Evolutionary conservation across 2,888 invertebrate species (phyloP), one percentile per base, ranked within the genome.

Genomic region (Ennomos fuscantarius): DNA sequence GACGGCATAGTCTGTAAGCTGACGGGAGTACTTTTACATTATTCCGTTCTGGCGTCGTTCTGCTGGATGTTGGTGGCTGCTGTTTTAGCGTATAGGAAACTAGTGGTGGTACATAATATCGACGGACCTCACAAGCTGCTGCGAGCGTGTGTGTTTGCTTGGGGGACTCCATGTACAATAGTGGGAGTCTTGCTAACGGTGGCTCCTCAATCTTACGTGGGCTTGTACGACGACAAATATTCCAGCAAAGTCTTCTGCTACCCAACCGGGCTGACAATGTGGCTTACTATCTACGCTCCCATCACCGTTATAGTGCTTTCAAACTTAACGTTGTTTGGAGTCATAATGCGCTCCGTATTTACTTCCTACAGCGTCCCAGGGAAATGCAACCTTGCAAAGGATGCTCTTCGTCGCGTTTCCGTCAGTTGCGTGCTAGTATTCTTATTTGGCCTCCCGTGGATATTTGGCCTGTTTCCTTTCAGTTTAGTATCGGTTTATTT

Each of bases 61-160:
- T 93, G 93, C 66, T 96, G 95, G 96, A 95, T 95, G 95, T 78
- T 95, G 40, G 94, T 95, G 9, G 95, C 95, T 48, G 95, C 95
- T 1, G 87, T 94, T 0, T 76, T 95, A 33, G 95, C 95, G 50
- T 95, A 95, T 73, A 86, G 94, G 42, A 87, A 94, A 48, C 92
- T 95, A 63, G 95, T 96, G 15, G 89, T 93, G 70, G 94, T 95
- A 1, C 93, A 95, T 49, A 93, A 93, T 0, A 87, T 93, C 11
- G 92, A 93, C 43, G 92, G 93, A 10, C 93, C 94, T 0, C 93
- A 94, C 55, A 94, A 95, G 72, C 82, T 95, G 48, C 73, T 94
- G 53, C 93, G 95, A 73, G 94, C 94, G 0, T 89, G 93, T 2
- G 79, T 94, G 0, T 93, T 95, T 65, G 94, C 95, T 8, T 95